These are phyloP conservation scores for Cephus cinctus DNA, from an alignment of 1,140 invertebrate genomes.

Conservation along the genomic window DNA sequence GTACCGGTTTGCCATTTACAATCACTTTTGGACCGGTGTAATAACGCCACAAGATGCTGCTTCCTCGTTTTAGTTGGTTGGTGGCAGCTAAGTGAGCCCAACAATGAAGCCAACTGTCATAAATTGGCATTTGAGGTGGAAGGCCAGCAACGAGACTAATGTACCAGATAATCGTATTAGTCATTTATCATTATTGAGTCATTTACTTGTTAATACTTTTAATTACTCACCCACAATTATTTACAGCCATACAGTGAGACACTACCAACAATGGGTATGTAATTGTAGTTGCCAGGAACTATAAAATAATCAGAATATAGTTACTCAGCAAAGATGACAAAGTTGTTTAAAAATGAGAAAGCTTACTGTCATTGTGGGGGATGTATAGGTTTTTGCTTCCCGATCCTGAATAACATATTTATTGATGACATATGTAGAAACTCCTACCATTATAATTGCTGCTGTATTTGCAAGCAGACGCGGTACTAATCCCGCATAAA, in stretches of 20 bases:
- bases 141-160: constrained; percentile 70
- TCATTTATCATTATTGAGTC: not conserved
- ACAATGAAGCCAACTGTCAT: constrained; percentile 75
- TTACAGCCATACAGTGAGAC: constrained; percentile 83
- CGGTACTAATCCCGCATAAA: constrained; percentile 81
- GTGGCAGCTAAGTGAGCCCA: constrained; percentile 71
- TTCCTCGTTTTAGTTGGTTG: constrained; percentile 80
- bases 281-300: constrained; percentile 74
- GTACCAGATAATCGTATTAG: constrained; percentile 25
- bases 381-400: constrained; percentile 66
- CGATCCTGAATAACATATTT: constrained; percentile 77
- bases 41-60: constrained; percentile 78
- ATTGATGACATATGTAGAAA: constrained; percentile 74
- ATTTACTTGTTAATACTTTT: constrained; percentile 4
- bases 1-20: constrained; percentile 30
- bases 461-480: constrained; percentile 77
- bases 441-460: constrained; percentile 69
- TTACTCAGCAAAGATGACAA: constrained; percentile 52
- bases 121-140: constrained; percentile 79
- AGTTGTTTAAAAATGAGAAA: constrained; percentile 23
- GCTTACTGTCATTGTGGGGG: constrained; percentile 59
- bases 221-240: constrained; percentile 67
- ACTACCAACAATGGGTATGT: constrained; percentile 87
- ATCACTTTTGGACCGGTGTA: constrained; percentile 66
- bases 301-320: constrained; percentile 40